A percentile compares a stretch with the other conserved stretches of the same genome.
Evolutionary conservation across 2,113 vertebrate species (phyloP).

Genomic region (Rhynchopsitta pachyrhyncha): DNA sequence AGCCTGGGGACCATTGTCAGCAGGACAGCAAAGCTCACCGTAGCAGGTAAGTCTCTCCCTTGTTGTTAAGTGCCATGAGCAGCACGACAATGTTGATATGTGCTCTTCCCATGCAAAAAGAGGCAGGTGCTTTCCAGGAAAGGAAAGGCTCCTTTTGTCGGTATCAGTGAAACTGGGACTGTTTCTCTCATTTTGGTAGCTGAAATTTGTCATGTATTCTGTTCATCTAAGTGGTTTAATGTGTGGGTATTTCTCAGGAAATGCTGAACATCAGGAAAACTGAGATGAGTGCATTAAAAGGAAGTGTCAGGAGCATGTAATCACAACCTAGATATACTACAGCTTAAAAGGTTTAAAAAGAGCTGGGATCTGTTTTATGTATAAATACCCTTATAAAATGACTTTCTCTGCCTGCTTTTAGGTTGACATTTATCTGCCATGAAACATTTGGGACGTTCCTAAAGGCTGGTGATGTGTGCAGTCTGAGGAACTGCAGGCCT

Average conservation of each 20-base stretch:
- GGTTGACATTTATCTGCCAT: background rate
- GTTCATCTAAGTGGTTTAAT: background rate
- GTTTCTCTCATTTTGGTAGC: background rate
- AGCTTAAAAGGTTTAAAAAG: background rate
- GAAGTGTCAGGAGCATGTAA: background rate
- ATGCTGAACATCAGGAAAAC: background rate
- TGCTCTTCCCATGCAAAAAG: background rate
- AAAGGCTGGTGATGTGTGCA: background rate
- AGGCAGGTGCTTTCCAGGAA: background rate
- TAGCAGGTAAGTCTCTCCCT: conserved; percentile 82
- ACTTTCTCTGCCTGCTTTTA: background rate
- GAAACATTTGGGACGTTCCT: background rate
- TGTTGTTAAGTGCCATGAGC: background rate
- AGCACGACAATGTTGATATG: fast-evolving
- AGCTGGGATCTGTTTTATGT: background rate
- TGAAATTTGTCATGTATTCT: background rate
- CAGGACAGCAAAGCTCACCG: conserved; percentile 86
- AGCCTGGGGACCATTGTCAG: conserved; percentile 93
- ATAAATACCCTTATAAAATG: background rate
- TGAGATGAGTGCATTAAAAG: background rate
- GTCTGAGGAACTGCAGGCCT: background rate
- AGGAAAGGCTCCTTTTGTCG: background rate
- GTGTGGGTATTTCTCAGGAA: background rate
- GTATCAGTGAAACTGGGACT: background rate
- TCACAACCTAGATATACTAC: background rate